Percentiles rank a stretch among this genome's conserved stretches.
Conservation (phyloP, 1,140 invertebrate genomes). For the Andrena cerasifolii region DNA sequence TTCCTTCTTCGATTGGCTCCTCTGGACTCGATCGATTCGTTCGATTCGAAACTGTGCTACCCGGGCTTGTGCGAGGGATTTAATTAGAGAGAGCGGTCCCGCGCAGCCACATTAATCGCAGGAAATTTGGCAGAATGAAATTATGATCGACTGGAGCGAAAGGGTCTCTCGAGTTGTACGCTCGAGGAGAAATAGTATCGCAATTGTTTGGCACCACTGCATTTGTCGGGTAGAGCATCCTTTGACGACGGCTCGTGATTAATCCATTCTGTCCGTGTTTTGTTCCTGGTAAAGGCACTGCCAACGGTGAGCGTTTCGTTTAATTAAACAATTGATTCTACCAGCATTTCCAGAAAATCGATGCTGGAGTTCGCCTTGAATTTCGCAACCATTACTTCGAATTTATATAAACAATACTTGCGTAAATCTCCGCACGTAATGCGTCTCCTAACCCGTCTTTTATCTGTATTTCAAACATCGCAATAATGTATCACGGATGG, state of each 20-base stretch:
- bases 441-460: too few relatives aligned
- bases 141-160: conserved; percentile 48
- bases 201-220: neutral
- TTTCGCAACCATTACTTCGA: too few relatives aligned
- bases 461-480: too few relatives aligned
- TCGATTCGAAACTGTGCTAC: conserved; percentile 13
- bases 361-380: too few relatives aligned
- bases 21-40: neutral
- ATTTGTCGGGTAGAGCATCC: neutral
- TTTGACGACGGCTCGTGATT: neutral
- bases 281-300: neutral
- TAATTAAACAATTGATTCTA: neutral
- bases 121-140: conserved; percentile 50
- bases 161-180: conserved; percentile 28
- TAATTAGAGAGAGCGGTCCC: conserved; percentile 56
- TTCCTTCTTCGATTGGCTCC: neutral
- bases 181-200: conserved; percentile 16
- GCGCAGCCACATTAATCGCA: conserved; percentile 43
- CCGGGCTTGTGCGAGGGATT: conserved; percentile 25
- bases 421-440: too few relatives aligned
- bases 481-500: too few relatives aligned
- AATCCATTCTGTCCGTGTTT: neutral
- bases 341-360: too few relatives aligned
- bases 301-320: neutral
- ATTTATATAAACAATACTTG: too few relatives aligned